These are phyloP conservation scores for Chiloscyllium plagiosum DNA, from an alignment of 2,113 vertebrate species.

Conservation along the genomic window DNA sequence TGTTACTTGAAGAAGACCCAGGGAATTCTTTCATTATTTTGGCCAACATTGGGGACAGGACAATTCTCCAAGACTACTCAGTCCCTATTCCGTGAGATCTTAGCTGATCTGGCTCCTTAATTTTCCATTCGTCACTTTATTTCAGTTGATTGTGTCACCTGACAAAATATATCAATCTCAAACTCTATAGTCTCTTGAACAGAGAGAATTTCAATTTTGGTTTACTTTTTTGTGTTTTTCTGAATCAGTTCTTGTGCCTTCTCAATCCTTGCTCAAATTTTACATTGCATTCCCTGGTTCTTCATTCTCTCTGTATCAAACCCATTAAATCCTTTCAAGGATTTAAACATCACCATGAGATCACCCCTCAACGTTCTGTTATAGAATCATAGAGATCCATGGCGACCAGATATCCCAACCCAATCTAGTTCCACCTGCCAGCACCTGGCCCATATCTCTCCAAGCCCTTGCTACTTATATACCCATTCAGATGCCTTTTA, in stretches of 20 bases:
- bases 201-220: too few species aligned
- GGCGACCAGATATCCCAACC: too few species aligned
- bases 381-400: too few species aligned
- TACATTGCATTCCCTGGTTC: neutral
- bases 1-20: neutral
- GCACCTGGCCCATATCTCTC: too few species aligned
- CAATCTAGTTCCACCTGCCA: too few species aligned
- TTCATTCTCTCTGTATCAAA: neutral
- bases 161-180: neutral
- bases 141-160: neutral
- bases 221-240: neutral
- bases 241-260: neutral
- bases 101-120: neutral
- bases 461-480: too few species aligned
- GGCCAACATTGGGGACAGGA: neutral
- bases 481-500: too few species aligned
- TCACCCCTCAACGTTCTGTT: neutral
- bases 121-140: neutral
- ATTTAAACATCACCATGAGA: neutral
- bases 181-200: too few species aligned
- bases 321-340: neutral
- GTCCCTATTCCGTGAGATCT: neutral
- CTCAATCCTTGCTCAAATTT: neutral
- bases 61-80: neutral
- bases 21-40: neutral